Conservation (phyloP, 1,140 invertebrate species). For the Cheumatopsyche charites region DNA sequence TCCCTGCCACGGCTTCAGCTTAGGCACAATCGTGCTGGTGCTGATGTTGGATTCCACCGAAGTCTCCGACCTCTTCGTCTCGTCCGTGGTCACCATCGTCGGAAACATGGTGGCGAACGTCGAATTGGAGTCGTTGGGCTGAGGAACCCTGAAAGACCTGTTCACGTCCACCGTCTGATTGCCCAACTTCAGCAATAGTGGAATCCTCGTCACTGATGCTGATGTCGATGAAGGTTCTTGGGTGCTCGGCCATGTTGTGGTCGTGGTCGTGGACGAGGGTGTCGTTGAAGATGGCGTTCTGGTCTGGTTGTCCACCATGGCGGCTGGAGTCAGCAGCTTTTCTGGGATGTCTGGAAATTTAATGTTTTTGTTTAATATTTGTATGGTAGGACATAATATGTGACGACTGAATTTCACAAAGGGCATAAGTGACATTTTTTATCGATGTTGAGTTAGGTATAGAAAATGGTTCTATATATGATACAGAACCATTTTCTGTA, state of each 20-base stretch:
- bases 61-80: too few relatives aligned
- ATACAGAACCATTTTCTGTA: too few relatives aligned
- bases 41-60: background rate
- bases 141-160: constrained; percentile 59
- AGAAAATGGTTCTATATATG: too few relatives aligned
- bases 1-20: constrained; percentile 50
- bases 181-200: constrained; percentile 56
- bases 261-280: constrained; percentile 1
- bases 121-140: constrained; percentile 45
- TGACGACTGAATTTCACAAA: too few relatives aligned
- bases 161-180: constrained; percentile 60
- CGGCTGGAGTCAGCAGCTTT: background rate
- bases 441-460: too few relatives aligned
- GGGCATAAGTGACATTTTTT: too few relatives aligned
- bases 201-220: constrained; percentile 38
- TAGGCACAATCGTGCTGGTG: background rate
- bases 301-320: constrained; percentile 22
- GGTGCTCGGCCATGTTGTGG: constrained; percentile 1
- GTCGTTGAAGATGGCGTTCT: background rate
- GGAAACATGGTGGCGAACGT: background rate
- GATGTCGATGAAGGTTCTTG: background rate
- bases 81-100: constrained; percentile 34
- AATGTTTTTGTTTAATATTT: background rate
- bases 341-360: constrained; percentile 17
- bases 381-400: too few relatives aligned